Conservation (phyloP, 2,888 invertebrate species). For the Drosophila tanythrix region DNA sequence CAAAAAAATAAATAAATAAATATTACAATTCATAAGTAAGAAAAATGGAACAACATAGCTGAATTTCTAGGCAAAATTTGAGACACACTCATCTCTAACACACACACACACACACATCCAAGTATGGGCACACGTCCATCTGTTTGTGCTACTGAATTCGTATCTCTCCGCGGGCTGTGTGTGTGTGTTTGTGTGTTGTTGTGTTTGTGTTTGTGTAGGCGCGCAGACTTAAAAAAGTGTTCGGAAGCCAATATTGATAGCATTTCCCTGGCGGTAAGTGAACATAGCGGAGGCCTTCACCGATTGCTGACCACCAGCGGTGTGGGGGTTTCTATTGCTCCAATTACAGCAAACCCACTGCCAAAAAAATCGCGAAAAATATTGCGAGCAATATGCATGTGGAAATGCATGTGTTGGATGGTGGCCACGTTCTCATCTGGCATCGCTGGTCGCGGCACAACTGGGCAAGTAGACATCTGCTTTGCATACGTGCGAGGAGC, state of each 20-base stretch:
- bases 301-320: background rate
- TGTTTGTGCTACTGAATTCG: slow-evolving; percentile 2
- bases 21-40: background rate
- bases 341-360: slow-evolving; percentile 52
- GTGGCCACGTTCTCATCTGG: slow-evolving; percentile 17
- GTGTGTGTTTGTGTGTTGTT: background rate
- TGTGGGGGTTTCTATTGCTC: slow-evolving; percentile 59
- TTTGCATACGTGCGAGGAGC: slow-evolving; percentile 19
- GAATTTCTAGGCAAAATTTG: background rate
- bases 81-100: slow-evolving; percentile 15
- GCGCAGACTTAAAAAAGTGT: slow-evolving; percentile 61
- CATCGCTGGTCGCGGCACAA: slow-evolving; percentile 18
- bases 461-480: slow-evolving; percentile 21
- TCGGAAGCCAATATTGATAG: slow-evolving; percentile 73
- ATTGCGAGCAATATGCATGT: slow-evolving; percentile 45
- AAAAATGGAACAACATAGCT: background rate
- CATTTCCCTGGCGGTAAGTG: slow-evolving; percentile 53
- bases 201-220: slow-evolving; percentile 38
- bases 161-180: slow-evolving; percentile 1
- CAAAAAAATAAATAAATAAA: too few relatives aligned
- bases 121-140: background rate
- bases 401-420: slow-evolving; percentile 24
- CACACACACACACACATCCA: slow-evolving; percentile 4
- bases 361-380: slow-evolving; percentile 4
- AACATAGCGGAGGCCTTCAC: slow-evolving; percentile 2